Conservation (phyloP, 2,113 vertebrate genomes). For the Monarcha castaneiventris region DNA sequence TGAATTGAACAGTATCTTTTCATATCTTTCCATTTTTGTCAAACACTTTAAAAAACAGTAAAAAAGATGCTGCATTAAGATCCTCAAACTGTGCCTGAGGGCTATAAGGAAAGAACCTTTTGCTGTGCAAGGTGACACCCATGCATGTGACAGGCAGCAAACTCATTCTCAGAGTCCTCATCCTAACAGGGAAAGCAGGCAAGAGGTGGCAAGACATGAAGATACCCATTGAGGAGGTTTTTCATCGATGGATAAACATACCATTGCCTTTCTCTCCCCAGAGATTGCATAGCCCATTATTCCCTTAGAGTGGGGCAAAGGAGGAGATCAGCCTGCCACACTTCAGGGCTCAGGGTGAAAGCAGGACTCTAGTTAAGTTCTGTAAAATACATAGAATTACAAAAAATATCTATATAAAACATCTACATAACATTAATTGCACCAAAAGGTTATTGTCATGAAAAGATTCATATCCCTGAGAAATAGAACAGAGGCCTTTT, state of each 20-base stretch:
- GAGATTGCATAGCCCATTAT: not conserved
- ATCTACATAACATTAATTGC: not conserved
- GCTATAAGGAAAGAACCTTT: not conserved
- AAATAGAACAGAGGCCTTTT: not conserved
- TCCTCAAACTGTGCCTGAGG: not conserved
- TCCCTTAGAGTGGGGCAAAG: not conserved
- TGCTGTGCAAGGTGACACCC: not conserved
- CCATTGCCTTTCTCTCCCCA: not conserved
- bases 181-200: not conserved
- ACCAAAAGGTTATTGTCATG: not conserved
- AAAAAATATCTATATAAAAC: not conserved
- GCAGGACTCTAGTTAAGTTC: not conserved
- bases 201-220: not conserved
- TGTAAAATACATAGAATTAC: not conserved
- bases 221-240: not conserved
- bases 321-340: not conserved
- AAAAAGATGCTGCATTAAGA: not conserved
- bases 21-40: not conserved
- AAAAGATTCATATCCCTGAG: not conserved
- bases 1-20: not conserved
- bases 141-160: not conserved
- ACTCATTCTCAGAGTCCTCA: not conserved
- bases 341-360: not conserved
- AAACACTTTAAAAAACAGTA: not conserved
- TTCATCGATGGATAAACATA: not conserved